Evolutionary conservation across 1,140 invertebrate genomes (phyloP).

Genomic region (Battus philenor): DNA sequence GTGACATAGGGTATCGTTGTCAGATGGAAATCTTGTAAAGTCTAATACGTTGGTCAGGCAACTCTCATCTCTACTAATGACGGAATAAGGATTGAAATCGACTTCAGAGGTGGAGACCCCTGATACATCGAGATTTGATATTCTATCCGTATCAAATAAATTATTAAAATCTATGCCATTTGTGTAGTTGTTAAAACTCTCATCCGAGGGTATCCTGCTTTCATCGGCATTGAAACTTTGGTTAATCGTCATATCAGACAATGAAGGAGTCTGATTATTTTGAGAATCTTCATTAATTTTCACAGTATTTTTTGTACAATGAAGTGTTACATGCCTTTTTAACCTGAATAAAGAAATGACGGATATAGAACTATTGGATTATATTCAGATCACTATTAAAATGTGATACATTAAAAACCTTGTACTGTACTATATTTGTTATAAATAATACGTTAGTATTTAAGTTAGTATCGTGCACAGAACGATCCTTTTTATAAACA

Average conservation of each 20-base stretch:
- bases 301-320: constrained; percentile 23
- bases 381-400: no score
- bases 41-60: constrained; percentile 11
- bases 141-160: constrained; percentile 36
- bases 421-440: no score
- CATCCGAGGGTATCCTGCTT: constrained; percentile 34
- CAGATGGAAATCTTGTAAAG: constrained; percentile 3
- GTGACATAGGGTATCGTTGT: neutral
- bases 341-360: neutral
- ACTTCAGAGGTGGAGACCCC: constrained; percentile 28
- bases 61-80: constrained; percentile 22
- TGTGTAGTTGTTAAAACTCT: constrained; percentile 39
- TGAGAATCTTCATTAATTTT: constrained; percentile 1
- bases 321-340: constrained; percentile 19
- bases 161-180: constrained; percentile 37
- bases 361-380: no score
- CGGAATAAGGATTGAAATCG: constrained; percentile 25
- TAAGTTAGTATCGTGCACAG: no score
- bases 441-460: no score
- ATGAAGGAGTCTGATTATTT: no score
- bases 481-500: no score
- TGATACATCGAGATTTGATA: constrained; percentile 32
- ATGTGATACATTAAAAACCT: no score
- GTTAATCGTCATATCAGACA: constrained; percentile 9
- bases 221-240: constrained; percentile 22